These are phyloP conservation scores for Diadema setosum DNA, from an alignment of 35 echinoderm and acorn worm species.

Conservation along the genomic window DNA sequence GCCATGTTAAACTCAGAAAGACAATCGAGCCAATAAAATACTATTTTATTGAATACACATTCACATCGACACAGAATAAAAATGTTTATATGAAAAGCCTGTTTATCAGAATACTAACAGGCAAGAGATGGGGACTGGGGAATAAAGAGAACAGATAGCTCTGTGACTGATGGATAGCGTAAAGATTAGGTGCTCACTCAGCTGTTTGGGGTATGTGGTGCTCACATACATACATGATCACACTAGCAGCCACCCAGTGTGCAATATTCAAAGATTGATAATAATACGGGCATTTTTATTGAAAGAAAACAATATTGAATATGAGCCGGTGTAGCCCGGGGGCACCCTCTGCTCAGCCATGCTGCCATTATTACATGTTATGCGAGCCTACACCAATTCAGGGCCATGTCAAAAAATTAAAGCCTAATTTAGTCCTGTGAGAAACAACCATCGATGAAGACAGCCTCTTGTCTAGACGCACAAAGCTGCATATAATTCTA, in stretches of 20 bases:
- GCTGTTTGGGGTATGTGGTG: too few species aligned
- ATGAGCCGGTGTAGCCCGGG: neutral
- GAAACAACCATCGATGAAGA: neutral
- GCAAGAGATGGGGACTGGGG: too few species aligned
- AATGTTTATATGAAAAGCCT: too few species aligned
- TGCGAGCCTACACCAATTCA: neutral
- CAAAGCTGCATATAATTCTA: neutral
- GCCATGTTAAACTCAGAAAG: too few species aligned
- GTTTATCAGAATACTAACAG: too few species aligned
- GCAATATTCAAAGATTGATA: neutral
- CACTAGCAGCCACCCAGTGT: neutral
- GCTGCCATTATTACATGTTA: neutral
- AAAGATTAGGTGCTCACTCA: too few species aligned
- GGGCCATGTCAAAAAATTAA: neutral
- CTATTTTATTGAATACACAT: too few species aligned
- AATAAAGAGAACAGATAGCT: too few species aligned
- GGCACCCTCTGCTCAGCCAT: neutral
- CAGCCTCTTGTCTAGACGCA: neutral
- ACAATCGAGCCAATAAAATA: too few species aligned
- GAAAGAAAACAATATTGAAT: conserved; percentile 3
- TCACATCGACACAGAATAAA: too few species aligned
- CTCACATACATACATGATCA: too few species aligned
- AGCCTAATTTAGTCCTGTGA: neutral
- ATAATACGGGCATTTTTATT: conserved; percentile 7
- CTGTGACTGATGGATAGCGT: too few species aligned